phyloP scores from a whole-genome alignment of 2,113 vertebrate species.

The Atherinomorus stipes region DNA sequence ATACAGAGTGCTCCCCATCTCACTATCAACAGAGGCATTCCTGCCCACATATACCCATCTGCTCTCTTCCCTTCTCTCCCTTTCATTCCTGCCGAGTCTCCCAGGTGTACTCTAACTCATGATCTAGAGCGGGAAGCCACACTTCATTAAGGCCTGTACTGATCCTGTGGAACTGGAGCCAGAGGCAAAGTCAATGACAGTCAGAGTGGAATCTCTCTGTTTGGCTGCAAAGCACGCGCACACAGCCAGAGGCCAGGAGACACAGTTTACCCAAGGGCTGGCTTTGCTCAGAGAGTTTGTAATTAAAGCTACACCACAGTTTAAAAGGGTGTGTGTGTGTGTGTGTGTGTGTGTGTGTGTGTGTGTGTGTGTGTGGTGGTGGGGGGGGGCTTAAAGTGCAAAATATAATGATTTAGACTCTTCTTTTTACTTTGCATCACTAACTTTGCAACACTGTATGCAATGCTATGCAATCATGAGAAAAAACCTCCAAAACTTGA shows the following conservation, averaged over 20 bases:
- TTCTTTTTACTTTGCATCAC: conserved; percentile 10
- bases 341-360: no score
- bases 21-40: conserved; percentile 27
- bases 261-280: conserved; percentile 28
- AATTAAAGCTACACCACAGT: conserved; percentile 48
- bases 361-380: no score
- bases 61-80: conserved; percentile 20
- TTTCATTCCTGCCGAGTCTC: conserved; percentile 43
- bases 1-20: not conserved
- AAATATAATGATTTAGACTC: not conserved
- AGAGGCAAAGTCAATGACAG: conserved; percentile 62
- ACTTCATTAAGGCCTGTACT: conserved; percentile 71
- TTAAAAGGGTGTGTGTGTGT: not conserved
- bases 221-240: conserved; percentile 59
- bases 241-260: conserved; percentile 59
- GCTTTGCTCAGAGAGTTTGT: conserved; percentile 25
- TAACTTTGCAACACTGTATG: not conserved
- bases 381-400: not conserved
- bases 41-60: conserved; percentile 19
- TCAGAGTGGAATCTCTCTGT: conserved; percentile 62
- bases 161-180: conserved; percentile 59
- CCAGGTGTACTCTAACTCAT: conserved; percentile 68
- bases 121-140: conserved; percentile 59
- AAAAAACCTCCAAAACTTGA: not conserved
- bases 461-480: conserved; percentile 7